Conservation (phyloP, 2,888 invertebrate species). For the Thecophora atra region DNA sequence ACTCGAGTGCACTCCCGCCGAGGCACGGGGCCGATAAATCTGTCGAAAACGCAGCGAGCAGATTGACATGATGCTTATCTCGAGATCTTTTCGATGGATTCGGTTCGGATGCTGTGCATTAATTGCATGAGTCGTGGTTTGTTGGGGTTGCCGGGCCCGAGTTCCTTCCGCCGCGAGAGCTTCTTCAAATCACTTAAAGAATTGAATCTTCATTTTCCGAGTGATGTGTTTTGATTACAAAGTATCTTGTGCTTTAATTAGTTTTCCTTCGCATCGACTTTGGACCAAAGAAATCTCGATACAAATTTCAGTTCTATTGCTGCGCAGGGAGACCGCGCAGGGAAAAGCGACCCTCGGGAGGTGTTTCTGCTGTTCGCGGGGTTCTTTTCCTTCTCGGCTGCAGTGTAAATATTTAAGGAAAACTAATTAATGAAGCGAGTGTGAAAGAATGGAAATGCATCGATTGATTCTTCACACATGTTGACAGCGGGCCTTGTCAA, state of each 20-base stretch:
- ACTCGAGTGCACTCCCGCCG: conserved; percentile 30
- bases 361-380: conserved; percentile 27
- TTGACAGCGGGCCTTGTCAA: conserved; percentile 41
- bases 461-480: conserved; percentile 21
- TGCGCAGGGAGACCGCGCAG: too few species aligned
- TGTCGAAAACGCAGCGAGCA: conserved; percentile 23
- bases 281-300: not conserved
- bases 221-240: too few species aligned
- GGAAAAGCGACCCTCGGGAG: not conserved
- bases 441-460: conserved; percentile 27
- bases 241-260: conserved; percentile 6
- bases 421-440: conserved; percentile 25
- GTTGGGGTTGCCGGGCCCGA: too few species aligned
- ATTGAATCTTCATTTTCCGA: too few species aligned
- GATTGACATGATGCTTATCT: conserved; percentile 12
- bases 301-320: too few species aligned
- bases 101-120: too few species aligned
- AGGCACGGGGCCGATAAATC: conserved; percentile 47
- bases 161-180: too few species aligned
- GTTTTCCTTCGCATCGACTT: conserved; percentile 5
- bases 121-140: too few species aligned
- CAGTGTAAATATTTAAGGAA: conserved; percentile 3
- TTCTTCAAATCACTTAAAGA: too few species aligned
- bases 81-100: too few species aligned
- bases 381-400: not conserved